Conservation (phyloP, 1,140 invertebrate genomes). For the Aphidius gifuensis region DNA sequence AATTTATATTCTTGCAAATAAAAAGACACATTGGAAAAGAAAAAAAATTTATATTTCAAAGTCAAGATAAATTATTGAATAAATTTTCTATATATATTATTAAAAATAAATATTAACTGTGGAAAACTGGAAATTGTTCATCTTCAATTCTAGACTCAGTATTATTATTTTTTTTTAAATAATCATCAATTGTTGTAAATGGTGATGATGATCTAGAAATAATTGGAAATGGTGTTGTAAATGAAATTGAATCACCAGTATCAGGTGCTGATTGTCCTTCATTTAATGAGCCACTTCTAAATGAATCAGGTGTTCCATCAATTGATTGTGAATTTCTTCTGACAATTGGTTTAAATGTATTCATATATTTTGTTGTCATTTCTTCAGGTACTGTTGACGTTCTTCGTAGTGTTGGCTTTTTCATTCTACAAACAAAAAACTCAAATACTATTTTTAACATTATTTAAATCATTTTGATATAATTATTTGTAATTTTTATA, state of each 20-base stretch:
- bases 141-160: too few relatives aligned
- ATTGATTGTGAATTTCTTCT: slow-evolving; percentile 27
- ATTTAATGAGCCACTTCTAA: slow-evolving; percentile 32
- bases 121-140: too few relatives aligned
- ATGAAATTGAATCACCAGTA: slow-evolving; percentile 36
- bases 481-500: not conserved
- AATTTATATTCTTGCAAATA: too few relatives aligned
- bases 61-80: too few relatives aligned
- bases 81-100: too few relatives aligned
- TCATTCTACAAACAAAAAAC: slow-evolving; percentile 25
- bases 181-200: not conserved
- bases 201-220: slow-evolving; percentile 29
- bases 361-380: slow-evolving; percentile 24
- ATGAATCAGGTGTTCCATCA: slow-evolving; percentile 40
- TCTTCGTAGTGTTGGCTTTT: slow-evolving; percentile 30
- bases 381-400: slow-evolving; percentile 45
- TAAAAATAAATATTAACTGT: too few relatives aligned
- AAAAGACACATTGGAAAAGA: too few relatives aligned
- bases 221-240: slow-evolving; percentile 36
- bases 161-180: too few relatives aligned
- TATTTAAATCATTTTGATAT: not conserved
- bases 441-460: not conserved
- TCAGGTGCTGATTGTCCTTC: slow-evolving; percentile 32
- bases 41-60: too few relatives aligned
- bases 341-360: slow-evolving; percentile 26